Evolutionary conservation across 1,140 invertebrate genomes (phyloP).

Genomic region (Schlechtendalia chinensis): DNA sequence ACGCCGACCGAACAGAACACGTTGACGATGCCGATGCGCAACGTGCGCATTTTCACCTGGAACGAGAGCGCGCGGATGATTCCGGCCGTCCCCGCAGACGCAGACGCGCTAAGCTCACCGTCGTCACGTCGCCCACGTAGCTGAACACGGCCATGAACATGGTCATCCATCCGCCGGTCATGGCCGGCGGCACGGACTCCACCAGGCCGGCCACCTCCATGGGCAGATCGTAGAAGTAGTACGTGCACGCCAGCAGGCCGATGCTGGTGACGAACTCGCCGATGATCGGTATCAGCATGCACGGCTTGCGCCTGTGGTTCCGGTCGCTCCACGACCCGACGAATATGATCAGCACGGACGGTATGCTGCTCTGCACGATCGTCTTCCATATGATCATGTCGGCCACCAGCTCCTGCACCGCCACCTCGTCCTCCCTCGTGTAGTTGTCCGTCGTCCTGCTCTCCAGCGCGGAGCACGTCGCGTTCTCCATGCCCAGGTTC

Average conservation of each 20-base stretch:
- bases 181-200: slow-evolving; percentile 73
- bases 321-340: slow-evolving; percentile 61
- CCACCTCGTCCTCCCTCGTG: slow-evolving; percentile 68
- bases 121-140: slow-evolving; percentile 82
- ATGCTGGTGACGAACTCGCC: slow-evolving; percentile 76
- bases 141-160: slow-evolving; percentile 88
- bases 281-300: slow-evolving; percentile 77
- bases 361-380: slow-evolving; percentile 70
- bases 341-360: slow-evolving; percentile 73
- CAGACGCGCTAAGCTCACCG: no score
- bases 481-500: slow-evolving; percentile 68
- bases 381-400: slow-evolving; percentile 79
- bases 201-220: slow-evolving; percentile 74
- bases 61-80: neutral
- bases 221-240: slow-evolving; percentile 65
- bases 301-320: slow-evolving; percentile 74
- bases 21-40: slow-evolving; percentile 80
- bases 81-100: no score
- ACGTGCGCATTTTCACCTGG: slow-evolving; percentile 69
- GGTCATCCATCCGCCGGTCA: slow-evolving; percentile 82
- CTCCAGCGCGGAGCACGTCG: slow-evolving; percentile 71
- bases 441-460: slow-evolving; percentile 69
- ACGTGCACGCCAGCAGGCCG: slow-evolving; percentile 75
- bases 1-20: slow-evolving; percentile 76
- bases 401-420: slow-evolving; percentile 72